Evolutionary conservation across 1,140 invertebrate genomes (phyloP).

Genomic region (Plectrocnemia conspersa): DNA sequence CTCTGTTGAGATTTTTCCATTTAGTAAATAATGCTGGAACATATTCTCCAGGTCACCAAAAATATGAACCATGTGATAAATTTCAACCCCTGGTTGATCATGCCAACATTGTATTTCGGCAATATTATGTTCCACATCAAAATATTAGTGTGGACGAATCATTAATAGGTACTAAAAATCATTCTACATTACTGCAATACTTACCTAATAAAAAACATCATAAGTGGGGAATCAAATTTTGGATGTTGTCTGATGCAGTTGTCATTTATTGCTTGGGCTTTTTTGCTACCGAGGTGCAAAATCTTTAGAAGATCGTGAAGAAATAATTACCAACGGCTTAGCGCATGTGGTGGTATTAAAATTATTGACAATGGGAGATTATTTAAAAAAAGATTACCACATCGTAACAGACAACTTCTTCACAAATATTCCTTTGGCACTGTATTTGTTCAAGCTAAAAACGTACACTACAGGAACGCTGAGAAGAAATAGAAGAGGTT

Average conservation of each 20-base stretch:
- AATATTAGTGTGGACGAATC: slow-evolving; percentile 36
- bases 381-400: slow-evolving; percentile 37
- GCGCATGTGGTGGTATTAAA: slow-evolving; percentile 33
- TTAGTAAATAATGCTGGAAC: slow-evolving; percentile 26
- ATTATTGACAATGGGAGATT: slow-evolving; percentile 35
- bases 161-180: slow-evolving; percentile 33
- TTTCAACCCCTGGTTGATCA: slow-evolving; percentile 36
- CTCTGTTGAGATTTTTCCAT: slow-evolving; percentile 35
- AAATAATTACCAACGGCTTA: slow-evolving; percentile 36
- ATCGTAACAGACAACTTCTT: slow-evolving; percentile 33
- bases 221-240: slow-evolving; percentile 36
- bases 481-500: slow-evolving; percentile 28
- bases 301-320: slow-evolving; percentile 28
- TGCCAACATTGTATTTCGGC: slow-evolving; percentile 35
- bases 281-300: slow-evolving; percentile 34
- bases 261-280: slow-evolving; percentile 36
- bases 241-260: slow-evolving; percentile 34
- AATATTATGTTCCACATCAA: slow-evolving; percentile 35
- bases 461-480: slow-evolving; percentile 32
- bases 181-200: slow-evolving; percentile 34
- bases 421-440: slow-evolving; percentile 26
- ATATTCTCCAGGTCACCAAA: slow-evolving; percentile 25
- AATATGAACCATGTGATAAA: slow-evolving; percentile 36
- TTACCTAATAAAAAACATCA: slow-evolving; percentile 36
- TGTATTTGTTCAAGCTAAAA: slow-evolving; percentile 20